Base-by-base conservation (phyloP, 2,113 vertebrate genomes). In the Sander vitreus region DNA sequence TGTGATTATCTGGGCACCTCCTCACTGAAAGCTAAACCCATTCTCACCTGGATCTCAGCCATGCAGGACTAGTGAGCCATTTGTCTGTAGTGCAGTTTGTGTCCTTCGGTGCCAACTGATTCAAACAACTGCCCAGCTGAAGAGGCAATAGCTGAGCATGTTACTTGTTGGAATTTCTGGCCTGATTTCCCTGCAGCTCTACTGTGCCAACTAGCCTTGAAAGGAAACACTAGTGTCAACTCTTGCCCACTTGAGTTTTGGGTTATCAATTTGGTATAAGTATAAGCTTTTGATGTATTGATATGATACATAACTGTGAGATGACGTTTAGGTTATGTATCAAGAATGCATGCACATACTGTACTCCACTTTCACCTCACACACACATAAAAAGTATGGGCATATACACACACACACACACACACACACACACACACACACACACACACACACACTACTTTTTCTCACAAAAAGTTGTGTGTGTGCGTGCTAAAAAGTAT, bases 91-190 rank as follows among this genome's bases (percentile, higher is more conserved):
- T 57, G 78, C 70, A 72, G 77, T 85, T 58, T 77, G 63, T 80
- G 81, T 23, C 81, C 68, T 83, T 80, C 60, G 19, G 68, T 85
- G 86, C 65, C 63, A 85, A 50, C 60, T 81, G 66, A 87, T 79
- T 84, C 50, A 77, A 84, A 85, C 66, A 76, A 85, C 80, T 84
- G 64, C 48, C 63, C 87, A 81, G 85, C 53, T 85, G 73, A 62
- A 64, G 66, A 66, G 74, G 64, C 62, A 71, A 73, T 76, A 70
- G 70, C 45, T 60, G 74, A 84, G 83, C 85, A 75, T 78, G 88
- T 88, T 79, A 82, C 74, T 79, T 84, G 67, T 67, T 81, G 72
- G 67, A 66, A 70, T 73, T 25, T 27, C 53, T 79, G 80, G 85
- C 75, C 51, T 69, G 74, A 80, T 79, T 83, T 57, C 73, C 75